Percentiles rank a stretch among this genome's conserved stretches.
These are phyloP conservation scores for Chaetodon trifascialis DNA, from an alignment of 2,113 vertebrate genomes.

Conservation along the genomic window DNA sequence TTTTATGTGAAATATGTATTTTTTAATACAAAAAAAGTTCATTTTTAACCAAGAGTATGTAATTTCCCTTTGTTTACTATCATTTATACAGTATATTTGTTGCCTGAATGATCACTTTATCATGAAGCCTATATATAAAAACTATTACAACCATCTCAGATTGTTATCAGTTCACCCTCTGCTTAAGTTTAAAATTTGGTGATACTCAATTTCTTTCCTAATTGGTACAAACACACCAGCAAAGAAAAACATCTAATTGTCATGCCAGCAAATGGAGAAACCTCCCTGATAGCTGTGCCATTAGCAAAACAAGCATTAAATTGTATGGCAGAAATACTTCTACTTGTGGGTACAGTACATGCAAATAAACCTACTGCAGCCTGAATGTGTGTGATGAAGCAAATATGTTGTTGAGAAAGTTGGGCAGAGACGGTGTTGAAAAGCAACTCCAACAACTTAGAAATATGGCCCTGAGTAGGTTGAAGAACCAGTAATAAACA, in stretches of 20 bases:
- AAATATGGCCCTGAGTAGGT: neutral
- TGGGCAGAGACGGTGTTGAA: neutral
- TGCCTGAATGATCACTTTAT: neutral
- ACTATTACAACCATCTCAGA: neutral
- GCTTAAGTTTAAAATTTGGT: constrained; percentile 3
- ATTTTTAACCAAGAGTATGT: too few species aligned
- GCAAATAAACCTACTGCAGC: neutral
- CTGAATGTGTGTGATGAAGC: neutral
- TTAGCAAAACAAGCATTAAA: neutral
- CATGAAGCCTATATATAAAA: too few species aligned
- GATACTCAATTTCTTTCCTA: constrained; percentile 9
- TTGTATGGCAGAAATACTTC: neutral
- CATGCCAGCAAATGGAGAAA: neutral
- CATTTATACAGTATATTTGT: neutral
- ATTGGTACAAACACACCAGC: constrained; percentile 12
- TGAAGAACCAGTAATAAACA: neutral
- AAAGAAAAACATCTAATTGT: neutral
- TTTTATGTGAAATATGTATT: too few species aligned
- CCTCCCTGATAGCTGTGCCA: constrained; percentile 19
- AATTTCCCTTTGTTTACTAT: neutral
- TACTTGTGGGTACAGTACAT: neutral
- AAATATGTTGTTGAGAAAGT: neutral
- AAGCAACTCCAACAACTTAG: too few species aligned
- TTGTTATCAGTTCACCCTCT: neutral
- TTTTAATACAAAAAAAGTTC: too few species aligned